phyloP scores from a whole-genome alignment of 2,113 vertebrate species.

The Zosterops pallidus region DNA sequence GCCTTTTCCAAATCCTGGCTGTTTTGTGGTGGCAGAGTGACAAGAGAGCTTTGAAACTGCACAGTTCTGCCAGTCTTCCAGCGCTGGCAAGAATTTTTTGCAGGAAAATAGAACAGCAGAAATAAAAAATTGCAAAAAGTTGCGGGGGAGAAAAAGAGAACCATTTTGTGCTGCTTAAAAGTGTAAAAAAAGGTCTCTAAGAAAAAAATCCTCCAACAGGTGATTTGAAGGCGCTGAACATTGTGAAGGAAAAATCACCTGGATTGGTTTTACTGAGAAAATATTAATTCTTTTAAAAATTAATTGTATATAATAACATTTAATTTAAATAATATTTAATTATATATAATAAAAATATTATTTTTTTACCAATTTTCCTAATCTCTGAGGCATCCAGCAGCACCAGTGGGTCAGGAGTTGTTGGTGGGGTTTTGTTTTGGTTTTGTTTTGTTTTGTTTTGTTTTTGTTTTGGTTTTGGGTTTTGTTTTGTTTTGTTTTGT shows the following conservation, averaged over 20 bases:
- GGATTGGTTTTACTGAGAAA: not conserved
- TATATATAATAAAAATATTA: no score
- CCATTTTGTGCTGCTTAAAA: not conserved
- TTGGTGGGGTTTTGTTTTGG: not conserved
- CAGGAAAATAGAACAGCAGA: not conserved
- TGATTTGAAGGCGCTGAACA: not conserved
- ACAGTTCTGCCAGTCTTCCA: not conserved
- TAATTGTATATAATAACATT: no score
- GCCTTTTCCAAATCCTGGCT: not conserved
- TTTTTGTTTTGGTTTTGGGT: no score
- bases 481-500: no score
- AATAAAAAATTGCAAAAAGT: not conserved
- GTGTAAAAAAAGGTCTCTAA: not conserved
- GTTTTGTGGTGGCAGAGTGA: not conserved
- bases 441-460: no score
- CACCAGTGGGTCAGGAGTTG: not conserved
- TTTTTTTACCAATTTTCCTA: not conserved
- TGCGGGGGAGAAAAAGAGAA: accelerated
- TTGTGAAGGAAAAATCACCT: not conserved
- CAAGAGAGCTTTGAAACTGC: not conserved
- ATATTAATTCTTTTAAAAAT: not conserved
- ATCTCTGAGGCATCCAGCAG: not conserved
- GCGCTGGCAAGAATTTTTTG: not conserved
- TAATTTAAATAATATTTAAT: no score
- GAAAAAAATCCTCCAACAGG: not conserved